Base-by-base conservation (phyloP, 2,797 vertebrate species). In the Mus spretus region DNA sequence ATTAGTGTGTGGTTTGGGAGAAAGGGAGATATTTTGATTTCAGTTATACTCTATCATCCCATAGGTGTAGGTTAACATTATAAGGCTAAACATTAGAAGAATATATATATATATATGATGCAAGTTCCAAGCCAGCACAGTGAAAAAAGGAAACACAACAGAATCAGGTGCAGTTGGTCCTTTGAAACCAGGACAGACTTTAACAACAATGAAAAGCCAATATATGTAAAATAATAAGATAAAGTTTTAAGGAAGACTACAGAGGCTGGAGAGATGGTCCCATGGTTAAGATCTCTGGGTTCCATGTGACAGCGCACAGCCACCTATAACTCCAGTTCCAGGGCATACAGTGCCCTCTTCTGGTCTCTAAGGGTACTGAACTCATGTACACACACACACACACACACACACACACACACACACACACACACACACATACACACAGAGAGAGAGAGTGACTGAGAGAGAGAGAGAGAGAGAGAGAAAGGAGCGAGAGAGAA, bases 141-240 rank as follows among this genome's bases (percentile, higher is more conserved):
- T 24, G n/a, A 72, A 2, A 22, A 80, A 74, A 72, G 40, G 50
- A 50, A 53, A 17, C 47, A 37, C n/a, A 7, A 86, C 4, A 24
- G 31, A 40, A 13, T 31, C 80, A 65, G 50, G 22, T 20, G n/a
- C 0, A n/a, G 28, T 50, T 20, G 28, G 78, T 75, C 10, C n/a
- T 88, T 67, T 55, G 79, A 77, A 75, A 87, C 17, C 37, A 89
- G 44, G 61, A 85, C 65, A 93, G 90, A 89, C 53, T 89, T 74
- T 87, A 84, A 77, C 3, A n/a, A 17, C 15, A 5, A 57, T 82
- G 95, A 91, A 87, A 14, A 37, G 40, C 65, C 22, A 57, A 57
- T 5, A 31, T 28, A 57, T 3, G 2, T 55, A 70, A 22, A 72
- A 28, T 37, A 57, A 87, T 37, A 57, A 87, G 53, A 57, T 40